Conservation (phyloP, 1,140 invertebrate species). For the Brachionus angularis region DNA sequence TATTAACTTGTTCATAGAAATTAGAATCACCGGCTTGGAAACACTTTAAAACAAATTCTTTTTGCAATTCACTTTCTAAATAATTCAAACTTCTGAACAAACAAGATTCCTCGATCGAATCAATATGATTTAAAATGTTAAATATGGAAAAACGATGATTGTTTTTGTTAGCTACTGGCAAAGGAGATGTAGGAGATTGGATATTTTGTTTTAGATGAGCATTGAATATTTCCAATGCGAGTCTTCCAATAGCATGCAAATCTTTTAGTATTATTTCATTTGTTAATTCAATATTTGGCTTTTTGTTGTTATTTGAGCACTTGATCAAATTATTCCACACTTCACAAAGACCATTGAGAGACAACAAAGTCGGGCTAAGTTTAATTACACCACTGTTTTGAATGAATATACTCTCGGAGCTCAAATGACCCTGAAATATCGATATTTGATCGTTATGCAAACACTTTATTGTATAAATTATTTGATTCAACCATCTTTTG, state of each 20-base stretch:
- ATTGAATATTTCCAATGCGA: conserved; percentile 19
- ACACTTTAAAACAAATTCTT: conserved; percentile 34
- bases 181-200: background rate
- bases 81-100: background rate
- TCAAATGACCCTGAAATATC: conserved; percentile 37
- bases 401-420: conserved; percentile 23
- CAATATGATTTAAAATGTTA: too few relatives aligned
- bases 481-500: conserved; percentile 35
- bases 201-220: conserved; percentile 3
- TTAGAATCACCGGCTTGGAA: background rate
- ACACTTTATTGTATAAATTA: conserved; percentile 5
- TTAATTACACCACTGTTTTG: conserved; percentile 37
- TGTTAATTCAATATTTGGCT: conserved; percentile 7
- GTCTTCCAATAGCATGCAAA: conserved; percentile 9
- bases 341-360: conserved; percentile 25
- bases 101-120: background rate
- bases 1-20: background rate
- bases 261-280: conserved; percentile 3
- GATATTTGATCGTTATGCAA: conserved; percentile 35
- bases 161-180: background rate
- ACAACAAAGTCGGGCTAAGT: conserved; percentile 16
- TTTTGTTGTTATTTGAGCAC: background rate
- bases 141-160: background rate
- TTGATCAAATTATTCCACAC: background rate
- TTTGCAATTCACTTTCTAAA: too few relatives aligned